Evolutionary conservation across 2,888 invertebrate genomes (phyloP), one percentile per base, ranked within the genome.

Genomic region (Andrena camellia): DNA sequence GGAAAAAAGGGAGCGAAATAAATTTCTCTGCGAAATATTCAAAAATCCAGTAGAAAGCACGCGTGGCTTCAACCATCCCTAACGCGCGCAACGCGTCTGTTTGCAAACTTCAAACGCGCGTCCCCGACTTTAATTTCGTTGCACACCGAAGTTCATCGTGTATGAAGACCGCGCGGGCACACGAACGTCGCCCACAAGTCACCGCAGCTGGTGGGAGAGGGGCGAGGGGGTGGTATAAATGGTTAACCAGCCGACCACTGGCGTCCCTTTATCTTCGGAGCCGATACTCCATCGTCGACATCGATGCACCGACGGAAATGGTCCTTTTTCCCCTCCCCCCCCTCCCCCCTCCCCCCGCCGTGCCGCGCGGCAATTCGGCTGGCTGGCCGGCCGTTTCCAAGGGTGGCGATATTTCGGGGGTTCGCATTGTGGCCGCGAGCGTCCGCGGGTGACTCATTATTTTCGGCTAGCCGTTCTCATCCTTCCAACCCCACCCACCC

Each of bases 391-490:
- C 62, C 57, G 29, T 59, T 42, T 20, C 67, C 67, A 50, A 72
- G 72, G 81, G 59, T 68, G 81, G 31, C 31, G 87, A 88, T 90
- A 90, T 91, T 89, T 81, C 83, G 88, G 88, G 80, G 73, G 78
- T 80, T 79, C 71, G 84, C 86, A 82, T 88, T 87, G 84, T 85
- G 90, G 88, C 85, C 82, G 81, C 76, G 78, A 84, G 85, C 57
- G 33, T n/a, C 70, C 33, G 75, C 86, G 88, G 91, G 90, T 92
- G 92, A 93, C 91, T 93, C 92, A 92, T 93, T 92, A 93, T 93
- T 93, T 92, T 78, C 88, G 87, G 87, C 89, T 88, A 89, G 88
- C 90, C 89, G 80, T 90, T 78, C 88, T 89, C 88, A 88, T 90
- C 82, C 88, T 84, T 75, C 71, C 23, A 26, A 26, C 50, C 33